Conservation (phyloP, 2,888 invertebrate species). For the Gryllus longicercus region DNA sequence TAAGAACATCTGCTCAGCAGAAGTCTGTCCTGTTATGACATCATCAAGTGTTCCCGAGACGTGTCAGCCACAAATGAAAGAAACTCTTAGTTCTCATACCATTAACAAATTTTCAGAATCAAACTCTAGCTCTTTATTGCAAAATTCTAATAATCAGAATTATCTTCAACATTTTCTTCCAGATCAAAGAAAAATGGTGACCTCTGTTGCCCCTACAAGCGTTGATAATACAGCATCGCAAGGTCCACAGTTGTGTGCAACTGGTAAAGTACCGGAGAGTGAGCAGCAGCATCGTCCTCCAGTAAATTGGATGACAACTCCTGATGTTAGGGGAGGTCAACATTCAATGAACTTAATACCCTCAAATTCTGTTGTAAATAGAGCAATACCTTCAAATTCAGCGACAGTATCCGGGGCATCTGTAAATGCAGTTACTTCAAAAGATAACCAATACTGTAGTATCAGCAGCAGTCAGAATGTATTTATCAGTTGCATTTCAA, state of each 20-base stretch:
- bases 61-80: background rate
- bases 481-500: background rate
- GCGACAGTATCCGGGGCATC: background rate
- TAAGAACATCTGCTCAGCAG: background rate
- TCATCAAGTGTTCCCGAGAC: background rate
- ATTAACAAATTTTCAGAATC: no score
- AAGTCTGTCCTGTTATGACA: background rate
- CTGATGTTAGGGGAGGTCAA: constrained; percentile 45
- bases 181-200: no score
- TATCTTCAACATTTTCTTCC: no score
- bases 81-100: no score
- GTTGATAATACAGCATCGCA: no score
- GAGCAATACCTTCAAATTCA: background rate
- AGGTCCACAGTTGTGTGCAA: no score
- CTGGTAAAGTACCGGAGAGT: background rate
- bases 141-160: no score
- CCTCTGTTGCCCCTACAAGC: no score
- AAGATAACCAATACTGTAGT: background rate
- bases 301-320: constrained; percentile 62
- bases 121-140: no score
- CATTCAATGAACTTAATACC: constrained; percentile 19
- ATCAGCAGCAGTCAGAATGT: constrained; percentile 5
- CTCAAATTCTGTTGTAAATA: constrained; percentile 19
- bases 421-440: background rate
- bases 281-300: constrained; percentile 45